Evolutionary conservation across 2,113 vertebrate genomes (phyloP).

Genomic region (Callionymus lyra): DNA sequence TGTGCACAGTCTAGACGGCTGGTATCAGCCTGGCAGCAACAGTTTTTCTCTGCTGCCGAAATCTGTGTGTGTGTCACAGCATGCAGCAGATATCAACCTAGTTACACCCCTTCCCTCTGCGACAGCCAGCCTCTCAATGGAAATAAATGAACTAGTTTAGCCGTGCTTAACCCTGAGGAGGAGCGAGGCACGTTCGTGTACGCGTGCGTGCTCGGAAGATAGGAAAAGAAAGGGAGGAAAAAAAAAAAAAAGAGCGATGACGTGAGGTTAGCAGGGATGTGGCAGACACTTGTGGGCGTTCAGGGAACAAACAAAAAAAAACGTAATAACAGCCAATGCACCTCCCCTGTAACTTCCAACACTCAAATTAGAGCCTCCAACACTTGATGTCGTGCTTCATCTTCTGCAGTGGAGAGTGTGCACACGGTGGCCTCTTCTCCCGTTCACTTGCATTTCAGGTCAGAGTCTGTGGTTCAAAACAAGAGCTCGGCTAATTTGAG

Average conservation of each 20-base stretch:
- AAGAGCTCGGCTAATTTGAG: too few species aligned
- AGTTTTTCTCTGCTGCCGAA: constrained; percentile 12
- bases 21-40: constrained; percentile 41
- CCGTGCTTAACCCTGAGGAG: constrained; percentile 31
- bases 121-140: constrained; percentile 35
- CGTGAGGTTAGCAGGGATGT: constrained; percentile 20
- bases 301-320: too few species aligned
- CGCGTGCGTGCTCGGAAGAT: constrained; percentile 1
- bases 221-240: constrained; percentile 5
- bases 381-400: too few species aligned
- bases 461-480: too few species aligned
- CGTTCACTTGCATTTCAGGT: too few species aligned
- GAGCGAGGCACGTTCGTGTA: constrained; percentile 9
- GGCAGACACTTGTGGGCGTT: constrained; percentile 40
- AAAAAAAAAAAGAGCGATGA: constrained; percentile 4
- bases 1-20: constrained; percentile 47
- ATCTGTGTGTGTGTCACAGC: constrained; percentile 18
- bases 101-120: constrained; percentile 9
- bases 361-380: too few species aligned
- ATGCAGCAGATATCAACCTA: constrained; percentile 30
- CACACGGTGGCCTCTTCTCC: too few species aligned
- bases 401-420: too few species aligned
- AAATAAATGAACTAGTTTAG: constrained; percentile 55
- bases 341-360: too few species aligned
- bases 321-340: too few species aligned